These are phyloP conservation scores for Hyla sarda DNA, from an alignment of 2,113 vertebrate species.

Conservation along the genomic window DNA sequence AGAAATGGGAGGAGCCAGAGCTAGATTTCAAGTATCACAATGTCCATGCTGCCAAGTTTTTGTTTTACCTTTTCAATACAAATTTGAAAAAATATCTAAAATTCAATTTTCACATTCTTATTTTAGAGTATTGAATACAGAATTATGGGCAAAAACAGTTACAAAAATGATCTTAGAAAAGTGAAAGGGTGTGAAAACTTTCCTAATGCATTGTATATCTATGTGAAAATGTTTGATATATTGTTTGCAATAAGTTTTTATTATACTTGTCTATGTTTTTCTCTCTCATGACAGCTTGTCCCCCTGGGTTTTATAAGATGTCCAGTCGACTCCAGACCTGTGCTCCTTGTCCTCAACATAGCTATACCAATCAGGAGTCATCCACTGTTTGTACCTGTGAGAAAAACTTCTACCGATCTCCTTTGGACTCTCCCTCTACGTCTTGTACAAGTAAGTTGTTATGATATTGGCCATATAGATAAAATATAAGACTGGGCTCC, in stretches of 20 bases:
- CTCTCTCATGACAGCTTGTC: constrained; percentile 78
- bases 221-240: no score
- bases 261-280: neutral
- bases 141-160: no score
- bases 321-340: constrained; percentile 87
- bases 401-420: constrained; percentile 88
- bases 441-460: constrained; percentile 88
- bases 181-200: no score
- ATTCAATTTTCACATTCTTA: no score
- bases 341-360: constrained; percentile 89
- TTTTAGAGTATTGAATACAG: no score
- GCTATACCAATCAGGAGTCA: constrained; percentile 86
- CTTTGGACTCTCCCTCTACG: constrained; percentile 85
- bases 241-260: neutral
- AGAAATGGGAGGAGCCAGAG: no score
- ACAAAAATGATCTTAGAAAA: no score
- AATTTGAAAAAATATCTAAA: no score
- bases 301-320: constrained; percentile 89
- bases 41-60: no score
- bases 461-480: neutral
- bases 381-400: constrained; percentile 87
- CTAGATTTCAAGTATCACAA: no score
- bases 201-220: no score
- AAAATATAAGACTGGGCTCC: neutral
- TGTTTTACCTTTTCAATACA: no score